Evolutionary conservation across 2,797 vertebrate genomes (phyloP).

Genomic region (Phalanger gymnotis): DNA sequence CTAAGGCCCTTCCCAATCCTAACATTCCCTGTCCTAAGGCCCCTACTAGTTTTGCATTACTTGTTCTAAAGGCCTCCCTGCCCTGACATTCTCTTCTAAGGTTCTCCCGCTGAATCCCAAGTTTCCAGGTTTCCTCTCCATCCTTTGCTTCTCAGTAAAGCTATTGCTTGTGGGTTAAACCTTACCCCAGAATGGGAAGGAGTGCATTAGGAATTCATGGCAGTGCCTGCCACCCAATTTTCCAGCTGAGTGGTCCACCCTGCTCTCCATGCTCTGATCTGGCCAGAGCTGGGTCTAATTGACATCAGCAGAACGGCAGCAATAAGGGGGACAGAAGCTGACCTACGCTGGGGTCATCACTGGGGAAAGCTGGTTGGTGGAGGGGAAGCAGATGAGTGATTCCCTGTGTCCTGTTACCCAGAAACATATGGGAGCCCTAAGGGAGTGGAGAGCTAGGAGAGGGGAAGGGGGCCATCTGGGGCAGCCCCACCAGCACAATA

Average conservation of each 20-base stretch:
- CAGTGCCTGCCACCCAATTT: slow-evolving; percentile 84
- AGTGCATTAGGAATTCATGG: slow-evolving; percentile 84
- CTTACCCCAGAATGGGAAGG: slow-evolving; percentile 62
- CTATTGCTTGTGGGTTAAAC: background rate
- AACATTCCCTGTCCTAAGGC: too few relatives aligned
- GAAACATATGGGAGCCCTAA: background rate
- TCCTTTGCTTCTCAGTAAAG: background rate
- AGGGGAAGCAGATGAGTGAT: background rate
- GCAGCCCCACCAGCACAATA: background rate
- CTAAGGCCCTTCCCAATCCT: too few relatives aligned
- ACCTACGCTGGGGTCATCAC: background rate
- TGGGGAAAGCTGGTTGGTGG: background rate
- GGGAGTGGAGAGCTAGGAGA: background rate
- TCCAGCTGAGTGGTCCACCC: slow-evolving; percentile 83
- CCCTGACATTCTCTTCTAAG: background rate
- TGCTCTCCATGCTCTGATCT: slow-evolving; percentile 74
- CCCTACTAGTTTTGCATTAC: background rate
- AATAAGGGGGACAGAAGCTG: too few relatives aligned
- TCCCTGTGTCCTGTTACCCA: background rate
- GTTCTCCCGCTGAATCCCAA: background rate
- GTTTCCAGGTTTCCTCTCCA: background rate
- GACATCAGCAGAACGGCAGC: slow-evolving; percentile 35
- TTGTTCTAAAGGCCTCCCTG: too few relatives aligned
- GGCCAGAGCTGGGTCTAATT: slow-evolving; percentile 73
- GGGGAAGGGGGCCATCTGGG: background rate